A percentile compares a stretch with the other conserved stretches of the same genome.
Conservation (phyloP, 2,113 vertebrate species). For the Mormoops blainvillei region DNA sequence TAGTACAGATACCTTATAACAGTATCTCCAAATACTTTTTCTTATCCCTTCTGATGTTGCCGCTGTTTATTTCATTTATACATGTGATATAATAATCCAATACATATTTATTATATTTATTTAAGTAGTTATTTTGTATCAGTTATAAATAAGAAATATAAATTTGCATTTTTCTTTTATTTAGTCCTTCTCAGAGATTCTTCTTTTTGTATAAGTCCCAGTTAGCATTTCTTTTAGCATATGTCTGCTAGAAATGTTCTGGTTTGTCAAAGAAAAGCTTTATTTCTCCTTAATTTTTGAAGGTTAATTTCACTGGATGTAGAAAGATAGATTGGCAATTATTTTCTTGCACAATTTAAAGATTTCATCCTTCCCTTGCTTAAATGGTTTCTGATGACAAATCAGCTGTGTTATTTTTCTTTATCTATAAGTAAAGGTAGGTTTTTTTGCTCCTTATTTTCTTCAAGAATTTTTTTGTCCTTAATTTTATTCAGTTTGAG, state of each 20-base stretch:
- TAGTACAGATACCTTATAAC: neutral
- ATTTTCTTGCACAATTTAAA: neutral
- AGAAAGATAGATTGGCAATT: neutral
- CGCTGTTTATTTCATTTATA: neutral
- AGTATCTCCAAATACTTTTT: neutral
- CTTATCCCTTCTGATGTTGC: neutral
- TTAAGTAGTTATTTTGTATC: neutral
- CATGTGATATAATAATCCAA: neutral
- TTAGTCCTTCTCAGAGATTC: neutral
- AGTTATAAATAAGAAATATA: neutral
- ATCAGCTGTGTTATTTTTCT: neutral
- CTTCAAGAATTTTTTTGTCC: neutral
- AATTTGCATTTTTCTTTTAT: neutral
- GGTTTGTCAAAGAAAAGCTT: neutral
- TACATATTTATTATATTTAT: neutral
- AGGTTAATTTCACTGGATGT: neutral
- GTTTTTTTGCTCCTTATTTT: neutral
- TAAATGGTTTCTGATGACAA: neutral
- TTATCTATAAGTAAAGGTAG: neutral
- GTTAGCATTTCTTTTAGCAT: neutral
- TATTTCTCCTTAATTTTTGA: neutral
- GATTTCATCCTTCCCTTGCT: neutral
- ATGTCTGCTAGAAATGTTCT: neutral
- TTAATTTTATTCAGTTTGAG: neutral
- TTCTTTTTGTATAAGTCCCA: neutral